Evolutionary conservation across 2,888 invertebrate genomes (phyloP).

Genomic region (Eupeodes latifasciatus): DNA sequence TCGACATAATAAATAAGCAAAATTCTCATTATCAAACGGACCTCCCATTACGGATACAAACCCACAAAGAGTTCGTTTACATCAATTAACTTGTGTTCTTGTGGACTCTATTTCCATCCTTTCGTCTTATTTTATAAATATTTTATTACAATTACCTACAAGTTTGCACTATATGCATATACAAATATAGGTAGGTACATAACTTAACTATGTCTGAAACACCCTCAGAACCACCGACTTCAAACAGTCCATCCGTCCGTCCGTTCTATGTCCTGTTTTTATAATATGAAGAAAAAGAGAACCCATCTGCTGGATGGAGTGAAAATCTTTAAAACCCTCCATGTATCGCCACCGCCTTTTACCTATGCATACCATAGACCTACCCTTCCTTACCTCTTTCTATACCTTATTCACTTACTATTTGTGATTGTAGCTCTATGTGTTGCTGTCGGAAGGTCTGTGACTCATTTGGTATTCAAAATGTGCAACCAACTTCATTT

Average conservation of each 20-base stretch:
- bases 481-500: conserved; percentile 73
- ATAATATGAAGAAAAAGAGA: background rate
- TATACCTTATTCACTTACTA: background rate
- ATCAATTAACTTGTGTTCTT: conserved; percentile 55
- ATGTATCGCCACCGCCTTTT: background rate
- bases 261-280: conserved; percentile 25
- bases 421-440: background rate
- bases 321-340: conserved; percentile 1
- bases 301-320: background rate
- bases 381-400: background rate
- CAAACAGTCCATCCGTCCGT: background rate
- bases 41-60: conserved; percentile 14
- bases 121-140: conserved; percentile 39
- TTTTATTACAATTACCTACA: conserved; percentile 46
- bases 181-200: background rate
- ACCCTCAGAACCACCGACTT: background rate
- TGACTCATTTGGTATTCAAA: conserved; percentile 69
- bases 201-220: background rate
- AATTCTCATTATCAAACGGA: background rate
- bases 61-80: conserved; percentile 42
- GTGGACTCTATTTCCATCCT: conserved; percentile 33
- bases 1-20: conserved; percentile 43
- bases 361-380: background rate
- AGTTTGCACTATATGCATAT: conserved; percentile 16
- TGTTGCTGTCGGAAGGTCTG: background rate